These are phyloP conservation scores for Tenualosa thibaudeaui DNA, from an alignment of 2,797 vertebrate genomes.

Conservation along the genomic window DNA sequence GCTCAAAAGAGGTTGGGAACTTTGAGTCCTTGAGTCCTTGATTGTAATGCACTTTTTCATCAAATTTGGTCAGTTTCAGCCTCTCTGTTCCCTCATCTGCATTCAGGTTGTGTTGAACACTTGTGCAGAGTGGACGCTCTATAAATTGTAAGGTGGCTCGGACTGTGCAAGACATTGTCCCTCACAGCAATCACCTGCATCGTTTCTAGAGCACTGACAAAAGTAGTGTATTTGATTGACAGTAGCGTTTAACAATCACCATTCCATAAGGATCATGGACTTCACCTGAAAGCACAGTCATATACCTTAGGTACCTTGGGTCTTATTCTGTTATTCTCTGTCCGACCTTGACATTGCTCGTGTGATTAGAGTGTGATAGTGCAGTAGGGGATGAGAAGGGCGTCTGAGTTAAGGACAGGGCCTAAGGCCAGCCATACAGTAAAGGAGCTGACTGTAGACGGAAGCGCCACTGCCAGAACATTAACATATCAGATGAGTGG, in stretches of 20 bases:
- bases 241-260: no score
- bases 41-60: neutral
- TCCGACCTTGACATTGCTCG: neutral
- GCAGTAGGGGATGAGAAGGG: neutral
- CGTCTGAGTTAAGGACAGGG: neutral
- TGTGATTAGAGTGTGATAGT: neutral
- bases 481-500: constrained; percentile 2
- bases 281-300: neutral
- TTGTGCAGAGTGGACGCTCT: no score
- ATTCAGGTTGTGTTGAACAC: no score
- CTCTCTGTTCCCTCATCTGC: no score
- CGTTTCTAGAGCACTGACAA: no score
- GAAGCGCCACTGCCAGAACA: neutral
- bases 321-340: neutral
- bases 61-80: no score
- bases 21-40: neutral
- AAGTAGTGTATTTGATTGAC: no score
- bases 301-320: no score
- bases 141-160: no score
- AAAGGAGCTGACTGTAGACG: neutral
- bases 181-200: no score
- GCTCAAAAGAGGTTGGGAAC: no score
- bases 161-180: no score
- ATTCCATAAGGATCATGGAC: neutral
- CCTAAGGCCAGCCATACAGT: neutral